These are phyloP conservation scores for Nebria ingens DNA, from an alignment of 1,140 invertebrate genomes.

Conservation along the genomic window DNA sequence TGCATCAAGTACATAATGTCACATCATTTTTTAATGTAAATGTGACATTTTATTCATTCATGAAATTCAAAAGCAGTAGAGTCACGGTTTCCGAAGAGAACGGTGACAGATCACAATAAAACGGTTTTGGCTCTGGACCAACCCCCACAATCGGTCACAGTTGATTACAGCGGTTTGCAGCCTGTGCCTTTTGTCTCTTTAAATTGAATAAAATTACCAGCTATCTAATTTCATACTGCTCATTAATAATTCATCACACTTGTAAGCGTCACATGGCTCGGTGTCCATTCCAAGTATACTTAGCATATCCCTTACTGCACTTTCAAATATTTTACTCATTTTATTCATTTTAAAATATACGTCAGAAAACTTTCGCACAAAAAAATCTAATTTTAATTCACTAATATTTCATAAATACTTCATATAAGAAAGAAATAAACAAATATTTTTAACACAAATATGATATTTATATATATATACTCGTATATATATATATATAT, in stretches of 20 bases:
- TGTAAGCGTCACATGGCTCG: background rate
- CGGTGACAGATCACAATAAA: background rate
- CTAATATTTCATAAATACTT: no score
- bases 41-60: constrained; percentile 5
- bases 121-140: background rate
- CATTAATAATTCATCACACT: constrained; percentile 2
- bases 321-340: no score
- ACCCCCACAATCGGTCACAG: background rate
- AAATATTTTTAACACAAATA: no score
- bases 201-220: constrained; percentile 6
- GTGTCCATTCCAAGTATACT: background rate
- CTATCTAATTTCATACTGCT: constrained; percentile 3
- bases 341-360: no score
- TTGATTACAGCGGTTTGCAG: background rate
- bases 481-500: no score
- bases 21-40: constrained; percentile 6
- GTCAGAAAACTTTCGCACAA: background rate
- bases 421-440: no score
- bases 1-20: background rate
- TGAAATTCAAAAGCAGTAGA: background rate
- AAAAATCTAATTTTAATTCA: no score
- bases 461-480: no score
- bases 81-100: background rate
- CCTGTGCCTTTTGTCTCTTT: constrained; percentile 5
- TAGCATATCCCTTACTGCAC: no score